Evolutionary conservation across 2,888 invertebrate species (phyloP), one percentile per base, ranked within the genome.

Genomic region (Zaprionus lineosus): DNA sequence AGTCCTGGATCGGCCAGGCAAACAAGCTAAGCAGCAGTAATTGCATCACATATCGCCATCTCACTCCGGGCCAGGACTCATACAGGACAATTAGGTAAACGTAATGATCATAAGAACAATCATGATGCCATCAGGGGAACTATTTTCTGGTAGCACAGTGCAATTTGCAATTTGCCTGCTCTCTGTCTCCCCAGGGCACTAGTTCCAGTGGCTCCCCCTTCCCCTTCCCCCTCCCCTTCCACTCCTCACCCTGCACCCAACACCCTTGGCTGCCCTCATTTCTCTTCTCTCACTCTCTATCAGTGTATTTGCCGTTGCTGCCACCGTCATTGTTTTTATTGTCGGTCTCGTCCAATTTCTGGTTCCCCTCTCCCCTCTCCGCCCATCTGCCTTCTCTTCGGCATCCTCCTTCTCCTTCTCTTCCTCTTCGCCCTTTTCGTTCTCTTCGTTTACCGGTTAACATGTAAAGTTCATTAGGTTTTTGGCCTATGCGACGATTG

Each of bases 391-490:
- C 8, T 24, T 2, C 24, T 4, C n/a, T 24, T 2, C 24, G 7
- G 4, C 7, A 21, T 21, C 7, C 21, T 11, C 8, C n/a, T 1
- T 6, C 8, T 1, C 5, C 2, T n/a, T 18, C 19, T 3, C 9
- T 21, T 21, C n/a, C n/a, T 24, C 24, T 24, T n/a, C n/a, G 24
- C 24, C 19, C n/a, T 3, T 24, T 18, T 44, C 37, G 47, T 66
- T 51, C 53, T 65, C 58, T 64, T 57, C 62, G 58, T 50, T 55
- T 33, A 63, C 55, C 56, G 71, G 59, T 55, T 63, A 75, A 81
- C 78, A 79, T 81, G 81, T 75, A 81, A 79, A 79, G 78, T 81
- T 79, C 78, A 79, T 79, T 79, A 78, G 74, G 75, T 71, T 71
- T 81, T 78, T 81, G 77, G 78, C 78, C 75, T 75, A 75, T 53